Percentiles rank a stretch among this genome's conserved stretches.
phyloP scores from a whole-genome alignment of 2,113 vertebrate genomes.

The Caracal caracal region DNA sequence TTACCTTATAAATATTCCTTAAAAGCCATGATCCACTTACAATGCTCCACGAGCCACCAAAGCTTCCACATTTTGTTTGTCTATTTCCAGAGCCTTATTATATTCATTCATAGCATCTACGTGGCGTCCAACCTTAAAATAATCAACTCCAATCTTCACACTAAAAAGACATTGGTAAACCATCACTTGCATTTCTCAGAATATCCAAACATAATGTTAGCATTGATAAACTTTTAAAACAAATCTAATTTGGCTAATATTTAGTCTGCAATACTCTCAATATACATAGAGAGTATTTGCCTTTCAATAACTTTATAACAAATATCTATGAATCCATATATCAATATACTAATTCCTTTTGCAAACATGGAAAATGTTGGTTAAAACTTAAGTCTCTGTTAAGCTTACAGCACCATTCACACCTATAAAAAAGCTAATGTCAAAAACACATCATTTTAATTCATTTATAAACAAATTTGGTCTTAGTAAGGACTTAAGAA shows the following conservation, averaged over 20 bases:
- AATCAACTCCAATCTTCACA: slow-evolving; percentile 95
- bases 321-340: slow-evolving; percentile 29
- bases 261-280: not conserved
- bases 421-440: not conserved
- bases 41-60: slow-evolving; percentile 97
- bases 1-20: slow-evolving; percentile 8
- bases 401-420: not conserved
- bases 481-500: not conserved
- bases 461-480: slow-evolving; percentile 36
- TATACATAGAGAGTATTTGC: not conserved
- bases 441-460: slow-evolving; percentile 20
- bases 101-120: slow-evolving; percentile 99
- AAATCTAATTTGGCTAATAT: slow-evolving; percentile 28
- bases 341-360: not conserved
- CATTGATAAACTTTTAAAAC: slow-evolving; percentile 11
- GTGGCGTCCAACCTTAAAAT: slow-evolving; percentile 94
- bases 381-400: slow-evolving; percentile 41
- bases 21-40: slow-evolving; percentile 85
- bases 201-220: not conserved
- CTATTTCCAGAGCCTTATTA: slow-evolving; percentile 98
- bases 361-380: not conserved
- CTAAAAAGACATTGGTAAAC: slow-evolving; percentile 82
- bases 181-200: not conserved
- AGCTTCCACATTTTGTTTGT: slow-evolving; percentile 95
- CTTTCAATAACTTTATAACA: not conserved